Evolutionary conservation across 2,888 invertebrate species (phyloP).

Genomic region (Boloria euphrosyne): DNA sequence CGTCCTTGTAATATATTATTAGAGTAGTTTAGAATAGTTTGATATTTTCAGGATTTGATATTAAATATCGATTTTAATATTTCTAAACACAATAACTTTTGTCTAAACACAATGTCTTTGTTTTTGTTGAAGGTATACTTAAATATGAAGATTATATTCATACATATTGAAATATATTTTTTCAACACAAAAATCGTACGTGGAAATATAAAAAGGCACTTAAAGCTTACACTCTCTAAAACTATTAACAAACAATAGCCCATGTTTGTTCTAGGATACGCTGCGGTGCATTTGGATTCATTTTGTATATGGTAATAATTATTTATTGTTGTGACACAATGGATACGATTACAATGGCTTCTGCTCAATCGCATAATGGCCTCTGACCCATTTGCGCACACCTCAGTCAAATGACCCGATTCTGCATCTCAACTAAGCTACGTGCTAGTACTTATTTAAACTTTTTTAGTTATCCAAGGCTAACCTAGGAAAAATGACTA

Average conservation of each 20-base stretch:
- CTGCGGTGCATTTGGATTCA: constrained; percentile 34
- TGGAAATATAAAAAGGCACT: constrained; percentile 4
- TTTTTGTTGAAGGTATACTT: background rate
- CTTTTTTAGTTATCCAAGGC: background rate
- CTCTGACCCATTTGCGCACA: constrained; percentile 66
- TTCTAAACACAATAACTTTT: background rate
- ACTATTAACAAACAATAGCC: constrained; percentile 33
- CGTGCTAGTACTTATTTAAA: too few species aligned
- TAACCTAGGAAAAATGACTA: background rate
- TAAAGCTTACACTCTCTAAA: constrained; percentile 24
- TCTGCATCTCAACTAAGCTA: constrained; percentile 44
- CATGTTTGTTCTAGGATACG: constrained; percentile 34
- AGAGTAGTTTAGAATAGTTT: background rate
- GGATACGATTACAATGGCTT: constrained; percentile 61
- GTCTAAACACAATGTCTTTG: too few species aligned
- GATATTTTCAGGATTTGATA: background rate
- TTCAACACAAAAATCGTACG: background rate
- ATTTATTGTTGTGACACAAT: constrained; percentile 48
- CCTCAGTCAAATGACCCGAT: constrained; percentile 66
- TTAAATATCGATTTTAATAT: background rate
- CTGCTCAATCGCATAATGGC: constrained; percentile 60
- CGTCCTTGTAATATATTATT: constrained; percentile 20
- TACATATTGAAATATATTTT: background rate
- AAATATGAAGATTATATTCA: background rate
- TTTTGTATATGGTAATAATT: constrained; percentile 56